Evolutionary conservation across 1,140 invertebrate genomes (phyloP), one percentile per base, ranked within the genome.

Genomic region (Coelopa frigida): DNA sequence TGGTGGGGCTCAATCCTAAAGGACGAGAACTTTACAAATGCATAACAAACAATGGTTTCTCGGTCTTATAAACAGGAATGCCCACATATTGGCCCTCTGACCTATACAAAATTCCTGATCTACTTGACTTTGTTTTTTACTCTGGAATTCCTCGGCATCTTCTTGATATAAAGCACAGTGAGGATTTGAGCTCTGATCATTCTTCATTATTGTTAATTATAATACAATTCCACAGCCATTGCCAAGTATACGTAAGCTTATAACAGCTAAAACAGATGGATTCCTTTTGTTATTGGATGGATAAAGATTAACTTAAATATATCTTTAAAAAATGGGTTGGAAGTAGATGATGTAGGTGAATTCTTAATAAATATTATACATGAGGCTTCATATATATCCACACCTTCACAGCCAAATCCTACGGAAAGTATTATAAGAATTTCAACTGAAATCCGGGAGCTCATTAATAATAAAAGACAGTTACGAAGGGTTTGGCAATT

Each of bases 21-120:
- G 58, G 59, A 2, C 46, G 50, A 31, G 51, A 68, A 44, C 51
- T 69, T 4, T 54, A 60, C 11, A 49, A 42, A 50, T 46, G 54
- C 12, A 57, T 61, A 12, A 36, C 41, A 7, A 32, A 15, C 0
- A 58, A 62, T 31, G 49, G 58, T n/a, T 38, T 60, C 12, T 43
- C 50, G 20, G 27, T 37, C n/a, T 15, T 61, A 21, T 58, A 58
- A 21, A 54, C 59, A 11, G 56, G 62, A 3, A 56, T 70, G 51
- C 66, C 68, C 12, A 72, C 65, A 11, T 64, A 72, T 47, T 72
- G 68, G 59, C 61, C 71, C 20, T 50, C 57, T 10, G 68, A 68
- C 29, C 20, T 14, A n/a, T 57, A 45, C 27, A 68, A 62, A 61
- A 57, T 50, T 10, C 61, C 68, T 7, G 61, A 70, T 44, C n/a